Evolutionary conservation across 1,140 invertebrate species (phyloP), one percentile per base, ranked within the genome.

Genomic region (Holotrichia oblita): DNA sequence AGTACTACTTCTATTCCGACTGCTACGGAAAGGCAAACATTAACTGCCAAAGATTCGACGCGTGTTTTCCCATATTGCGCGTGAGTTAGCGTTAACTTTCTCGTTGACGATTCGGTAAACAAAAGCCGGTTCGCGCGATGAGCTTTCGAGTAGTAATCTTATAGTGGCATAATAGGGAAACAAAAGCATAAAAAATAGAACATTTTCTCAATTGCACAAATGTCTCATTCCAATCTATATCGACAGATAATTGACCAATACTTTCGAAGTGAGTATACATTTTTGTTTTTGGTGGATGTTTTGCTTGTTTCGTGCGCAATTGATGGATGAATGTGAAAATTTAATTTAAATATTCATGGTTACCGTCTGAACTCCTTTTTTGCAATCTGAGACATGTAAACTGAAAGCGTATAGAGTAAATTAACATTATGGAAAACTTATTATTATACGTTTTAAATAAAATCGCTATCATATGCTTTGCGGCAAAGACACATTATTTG

Each of bases 201-300:
- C 17, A 6, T n/a, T 22, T 69, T 24, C 22, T 69, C 22, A 34
- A 14, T n/a, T 10, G 22, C 12, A 69, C 76, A 77, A 77, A 77
- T 77, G 76, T 77, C 76, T 41, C 76, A 40, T 48, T 24, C 61
- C 20, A 22, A 77, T 77, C 44, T 77, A 40, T 77, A 69, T n/a
- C 55, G 76, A 14, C 59, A 77, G 9, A 77, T 77, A 34, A 7
- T 77, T 14, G 20, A 42, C 10, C 76, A 77, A 17, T 77, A 77
- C 40, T 77, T 77, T 69, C 55, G 76, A n/a, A 40, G 76, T 77
- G 61, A 77, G 76, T 64, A 77, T 59, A 22, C 27, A 55, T 17
- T 77, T 75, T 77, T 22, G 14, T 24, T 41, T 10, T 42, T 75
- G 20, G 12, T 75, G 17, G 2, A 34, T 24, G 7, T 17, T 75